These are phyloP conservation scores for Lophura nycthemera DNA, from an alignment of 2,113 vertebrate genomes.

Conservation along the genomic window DNA sequence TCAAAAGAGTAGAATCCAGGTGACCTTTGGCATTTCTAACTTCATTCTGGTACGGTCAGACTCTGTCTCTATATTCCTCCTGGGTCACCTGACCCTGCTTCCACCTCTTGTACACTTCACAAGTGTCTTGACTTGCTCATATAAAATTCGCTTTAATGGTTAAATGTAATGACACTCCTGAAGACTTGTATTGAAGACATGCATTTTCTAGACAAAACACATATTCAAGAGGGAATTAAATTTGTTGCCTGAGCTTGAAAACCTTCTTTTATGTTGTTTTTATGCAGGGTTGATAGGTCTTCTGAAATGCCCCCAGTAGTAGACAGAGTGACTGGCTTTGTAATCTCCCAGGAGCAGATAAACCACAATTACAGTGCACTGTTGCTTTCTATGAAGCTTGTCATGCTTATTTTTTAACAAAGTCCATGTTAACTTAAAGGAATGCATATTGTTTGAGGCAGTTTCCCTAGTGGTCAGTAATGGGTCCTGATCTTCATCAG, in stretches of 20 bases:
- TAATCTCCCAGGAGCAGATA: neutral
- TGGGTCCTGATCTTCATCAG: too few species aligned
- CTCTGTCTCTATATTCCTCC: neutral
- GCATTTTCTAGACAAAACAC: neutral
- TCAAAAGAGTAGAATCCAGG: neutral
- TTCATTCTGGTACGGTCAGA: neutral
- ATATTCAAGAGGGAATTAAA: neutral
- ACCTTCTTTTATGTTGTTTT: neutral
- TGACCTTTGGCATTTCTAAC: neutral
- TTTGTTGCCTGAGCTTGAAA: neutral
- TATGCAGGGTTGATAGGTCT: neutral
- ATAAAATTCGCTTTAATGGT: neutral
- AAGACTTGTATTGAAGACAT: neutral
- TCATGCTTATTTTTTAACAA: neutral
- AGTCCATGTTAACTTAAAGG: neutral
- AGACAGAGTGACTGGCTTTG: fast-evolving
- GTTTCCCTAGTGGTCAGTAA: too few species aligned
- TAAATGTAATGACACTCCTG: neutral
- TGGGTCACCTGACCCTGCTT: neutral
- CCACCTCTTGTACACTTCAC: neutral
- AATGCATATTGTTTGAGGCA: neutral
- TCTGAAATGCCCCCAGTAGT: too few species aligned
- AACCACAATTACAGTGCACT: neutral
- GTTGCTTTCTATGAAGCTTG: neutral
- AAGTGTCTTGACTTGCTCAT: neutral